Percentiles rank a stretch among this genome's conserved stretches.
phyloP scores from a whole-genome alignment of 2,888 invertebrate species.

The Diogma glabrata region DNA sequence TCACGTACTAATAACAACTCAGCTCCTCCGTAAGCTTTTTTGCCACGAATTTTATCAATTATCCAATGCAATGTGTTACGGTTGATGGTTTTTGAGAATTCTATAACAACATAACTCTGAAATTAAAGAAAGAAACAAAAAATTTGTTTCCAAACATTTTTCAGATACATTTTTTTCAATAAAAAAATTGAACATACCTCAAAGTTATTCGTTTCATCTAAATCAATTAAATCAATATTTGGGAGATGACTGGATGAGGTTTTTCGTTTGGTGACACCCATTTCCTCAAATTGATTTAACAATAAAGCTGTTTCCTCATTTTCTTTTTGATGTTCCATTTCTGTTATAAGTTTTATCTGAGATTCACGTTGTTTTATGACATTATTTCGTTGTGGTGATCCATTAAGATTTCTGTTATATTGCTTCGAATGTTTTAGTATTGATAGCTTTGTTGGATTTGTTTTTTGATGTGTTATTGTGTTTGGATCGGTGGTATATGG shows the following conservation, averaged over 20 bases:
- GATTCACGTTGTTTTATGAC: background rate
- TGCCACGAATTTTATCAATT: conserved; percentile 40
- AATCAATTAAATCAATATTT: background rate
- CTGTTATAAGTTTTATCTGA: background rate
- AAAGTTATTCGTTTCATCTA: too few species aligned
- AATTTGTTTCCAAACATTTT: too few species aligned
- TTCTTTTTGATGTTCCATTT: conserved; percentile 2
- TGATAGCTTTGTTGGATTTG: too few species aligned
- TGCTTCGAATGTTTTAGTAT: too few species aligned
- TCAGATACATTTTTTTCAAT: too few species aligned
- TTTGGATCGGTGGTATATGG: too few species aligned
- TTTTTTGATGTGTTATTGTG: too few species aligned
- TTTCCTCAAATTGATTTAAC: background rate
- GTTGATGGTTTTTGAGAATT: conserved; percentile 37
- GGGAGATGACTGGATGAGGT: background rate
- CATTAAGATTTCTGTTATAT: too few species aligned
- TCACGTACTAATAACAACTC: conserved; percentile 42
- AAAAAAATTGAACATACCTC: too few species aligned
- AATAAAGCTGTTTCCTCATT: background rate
- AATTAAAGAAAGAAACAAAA: background rate
- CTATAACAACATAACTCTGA: conserved; percentile 33
- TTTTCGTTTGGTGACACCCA: background rate
- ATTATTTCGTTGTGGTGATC: background rate
- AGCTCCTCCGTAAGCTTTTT: conserved; percentile 42
- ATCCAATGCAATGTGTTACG: conserved; percentile 41